These are phyloP conservation scores for Xestia sexstrigata DNA, from an alignment of 2,888 invertebrate genomes.

Conservation along the genomic window DNA sequence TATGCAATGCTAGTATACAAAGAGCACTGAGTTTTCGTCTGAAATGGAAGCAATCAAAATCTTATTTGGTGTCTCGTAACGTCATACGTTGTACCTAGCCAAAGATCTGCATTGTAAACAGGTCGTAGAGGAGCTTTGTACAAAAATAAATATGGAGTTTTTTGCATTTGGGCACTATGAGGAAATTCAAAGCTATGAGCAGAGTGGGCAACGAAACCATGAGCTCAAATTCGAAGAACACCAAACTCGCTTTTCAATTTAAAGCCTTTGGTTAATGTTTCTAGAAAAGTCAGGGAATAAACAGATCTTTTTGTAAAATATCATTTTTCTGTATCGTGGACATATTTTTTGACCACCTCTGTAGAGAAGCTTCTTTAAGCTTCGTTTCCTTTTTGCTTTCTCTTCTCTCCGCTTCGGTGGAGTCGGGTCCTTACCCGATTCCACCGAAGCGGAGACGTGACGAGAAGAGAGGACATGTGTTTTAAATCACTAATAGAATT, in stretches of 20 bases:
- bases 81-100: neutral
- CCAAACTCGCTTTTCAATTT: neutral
- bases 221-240: neutral
- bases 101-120: neutral
- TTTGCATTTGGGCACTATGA: neutral
- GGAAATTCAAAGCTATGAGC: neutral
- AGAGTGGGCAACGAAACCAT: neutral
- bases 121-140: neutral
- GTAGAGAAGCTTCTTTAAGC: no score
- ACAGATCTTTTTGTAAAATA: neutral
- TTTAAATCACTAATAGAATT: no score
- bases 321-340: neutral
- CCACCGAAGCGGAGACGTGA: no score
- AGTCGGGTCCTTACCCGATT: no score
- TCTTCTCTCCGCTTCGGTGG: no score
- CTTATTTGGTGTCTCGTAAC: conserved; percentile 38
- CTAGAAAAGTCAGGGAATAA: neutral
- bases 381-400: no score
- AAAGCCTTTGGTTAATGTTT: neutral
- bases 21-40: conserved; percentile 19
- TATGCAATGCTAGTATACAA: conserved; percentile 27
- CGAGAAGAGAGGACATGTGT: no score
- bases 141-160: neutral
- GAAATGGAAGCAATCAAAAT: conserved; percentile 43
- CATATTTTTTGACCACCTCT: neutral